phyloP scores from a whole-genome alignment of 1,140 invertebrate species.

The Drosophila nannoptera region DNA sequence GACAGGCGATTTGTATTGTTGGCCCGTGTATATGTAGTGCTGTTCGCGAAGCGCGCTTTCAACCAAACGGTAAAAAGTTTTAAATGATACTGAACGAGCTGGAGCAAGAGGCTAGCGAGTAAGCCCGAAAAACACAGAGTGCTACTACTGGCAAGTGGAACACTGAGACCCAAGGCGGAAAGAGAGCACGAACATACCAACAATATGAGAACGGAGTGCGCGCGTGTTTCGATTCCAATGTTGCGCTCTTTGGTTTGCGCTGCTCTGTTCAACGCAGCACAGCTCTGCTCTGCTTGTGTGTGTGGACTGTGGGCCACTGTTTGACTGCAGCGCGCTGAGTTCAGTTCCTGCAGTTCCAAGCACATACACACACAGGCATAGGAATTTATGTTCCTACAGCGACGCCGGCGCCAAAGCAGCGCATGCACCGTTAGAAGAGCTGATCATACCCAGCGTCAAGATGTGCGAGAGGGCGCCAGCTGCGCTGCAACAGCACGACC shows the following conservation, averaged over 20 bases:
- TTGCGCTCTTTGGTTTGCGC: not conserved
- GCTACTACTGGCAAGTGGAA: constrained; percentile 24
- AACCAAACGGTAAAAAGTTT: constrained; percentile 45
- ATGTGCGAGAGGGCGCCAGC: not conserved
- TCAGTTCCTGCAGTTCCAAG: constrained; percentile 11
- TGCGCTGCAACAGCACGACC: not conserved
- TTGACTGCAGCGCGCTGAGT: constrained; percentile 19
- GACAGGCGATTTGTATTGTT: constrained; percentile 23
- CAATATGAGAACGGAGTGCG: not conserved
- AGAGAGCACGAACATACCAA: constrained; percentile 1
- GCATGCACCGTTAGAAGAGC: constrained; percentile 18
- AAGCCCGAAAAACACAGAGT: constrained; percentile 17
- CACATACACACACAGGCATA: not conserved
- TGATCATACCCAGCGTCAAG: constrained; percentile 6
- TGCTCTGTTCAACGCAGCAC: no score
- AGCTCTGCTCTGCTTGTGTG: no score
- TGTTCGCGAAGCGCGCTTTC: constrained; percentile 37
- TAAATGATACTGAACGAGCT: constrained; percentile 37
- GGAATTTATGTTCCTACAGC: not conserved
- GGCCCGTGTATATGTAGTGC: constrained; percentile 15
- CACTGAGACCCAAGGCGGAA: not conserved
- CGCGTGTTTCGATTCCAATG: constrained; percentile 27
- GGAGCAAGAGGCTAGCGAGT: constrained; percentile 16
- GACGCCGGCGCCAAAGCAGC: constrained; percentile 20
- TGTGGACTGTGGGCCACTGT: constrained; percentile 36